A percentile compares a stretch with the other conserved stretches of the same genome.
phyloP scores from a whole-genome alignment of 2,888 invertebrate genomes.

The Rhaphigaster nebulosa region DNA sequence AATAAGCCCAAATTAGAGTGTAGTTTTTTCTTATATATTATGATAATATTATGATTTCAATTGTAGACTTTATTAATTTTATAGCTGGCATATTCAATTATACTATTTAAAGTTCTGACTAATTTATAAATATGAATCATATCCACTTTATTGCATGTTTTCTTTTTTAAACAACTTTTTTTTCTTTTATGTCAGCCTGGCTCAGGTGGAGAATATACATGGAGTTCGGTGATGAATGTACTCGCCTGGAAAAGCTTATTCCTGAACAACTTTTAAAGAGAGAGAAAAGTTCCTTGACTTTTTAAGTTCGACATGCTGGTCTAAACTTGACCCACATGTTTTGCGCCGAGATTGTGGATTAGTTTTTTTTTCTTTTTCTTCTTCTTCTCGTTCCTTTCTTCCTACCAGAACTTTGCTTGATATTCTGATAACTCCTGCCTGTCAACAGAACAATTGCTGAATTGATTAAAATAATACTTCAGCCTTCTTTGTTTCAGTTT shows the following conservation, averaged over 20 bases:
- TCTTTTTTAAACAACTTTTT: background rate
- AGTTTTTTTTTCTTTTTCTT: background rate
- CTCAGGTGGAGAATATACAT: background rate
- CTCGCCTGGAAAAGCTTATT: slow-evolving; percentile 5
- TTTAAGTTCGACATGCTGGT: background rate
- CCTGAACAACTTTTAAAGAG: background rate
- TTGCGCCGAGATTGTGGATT: background rate
- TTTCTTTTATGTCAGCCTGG: background rate
- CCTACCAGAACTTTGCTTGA: background rate
- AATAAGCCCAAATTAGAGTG: no score
- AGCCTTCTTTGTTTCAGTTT: no score
- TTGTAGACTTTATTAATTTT: no score
- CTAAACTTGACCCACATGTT: slow-evolving; percentile 37
- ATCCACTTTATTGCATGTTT: no score
- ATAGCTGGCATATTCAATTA: no score
- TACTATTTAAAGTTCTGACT: no score
- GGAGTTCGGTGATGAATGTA: background rate
- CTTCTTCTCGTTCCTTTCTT: no score
- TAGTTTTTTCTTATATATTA: no score
- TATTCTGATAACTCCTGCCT: background rate
- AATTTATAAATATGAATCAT: no score
- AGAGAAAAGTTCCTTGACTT: background rate
- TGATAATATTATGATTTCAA: no score
- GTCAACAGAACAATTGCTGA: background rate
- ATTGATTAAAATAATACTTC: background rate